Percentiles rank a stretch among this genome's conserved stretches.
These are phyloP conservation scores for Leucoraja ocellata DNA, from an alignment of 2,797 vertebrate species.

Conservation along the genomic window DNA sequence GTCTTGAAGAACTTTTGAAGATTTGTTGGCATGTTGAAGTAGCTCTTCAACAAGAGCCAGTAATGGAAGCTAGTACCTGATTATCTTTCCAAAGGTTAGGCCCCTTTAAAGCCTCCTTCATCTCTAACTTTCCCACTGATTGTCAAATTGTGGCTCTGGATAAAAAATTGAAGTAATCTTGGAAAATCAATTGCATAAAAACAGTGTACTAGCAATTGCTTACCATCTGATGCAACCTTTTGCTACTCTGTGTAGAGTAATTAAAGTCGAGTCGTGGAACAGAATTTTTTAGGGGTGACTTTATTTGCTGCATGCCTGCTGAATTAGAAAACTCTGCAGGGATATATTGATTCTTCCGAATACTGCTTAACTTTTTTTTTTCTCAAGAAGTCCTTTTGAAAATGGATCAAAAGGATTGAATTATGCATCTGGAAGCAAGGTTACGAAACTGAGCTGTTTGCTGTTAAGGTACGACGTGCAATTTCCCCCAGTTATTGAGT, in stretches of 20 bases:
- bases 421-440: neutral
- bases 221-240: neutral
- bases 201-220: neutral
- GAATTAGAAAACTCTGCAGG: neutral
- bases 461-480: neutral
- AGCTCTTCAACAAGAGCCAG: too few relatives aligned
- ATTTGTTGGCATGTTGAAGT: neutral
- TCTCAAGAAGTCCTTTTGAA: neutral
- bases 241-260: neutral
- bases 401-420: neutral
- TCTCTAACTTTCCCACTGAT: neutral
- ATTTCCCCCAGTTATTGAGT: neutral
- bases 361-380: neutral
- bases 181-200: neutral
- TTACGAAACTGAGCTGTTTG: neutral
- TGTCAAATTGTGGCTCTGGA: neutral
- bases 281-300: slow-evolving; percentile 4
- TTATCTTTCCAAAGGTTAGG: neutral
- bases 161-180: neutral
- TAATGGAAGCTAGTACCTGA: neutral
- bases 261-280: neutral
- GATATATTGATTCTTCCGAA: neutral
- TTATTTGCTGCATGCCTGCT: neutral
- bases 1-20: neutral
- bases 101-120: neutral